Percentiles rank a stretch among this genome's conserved stretches.
Evolutionary conservation across 37 sponge, comb jelly and placozoan genomes (phyloP).

Genomic region (Hexactinellida sp.): DNA sequence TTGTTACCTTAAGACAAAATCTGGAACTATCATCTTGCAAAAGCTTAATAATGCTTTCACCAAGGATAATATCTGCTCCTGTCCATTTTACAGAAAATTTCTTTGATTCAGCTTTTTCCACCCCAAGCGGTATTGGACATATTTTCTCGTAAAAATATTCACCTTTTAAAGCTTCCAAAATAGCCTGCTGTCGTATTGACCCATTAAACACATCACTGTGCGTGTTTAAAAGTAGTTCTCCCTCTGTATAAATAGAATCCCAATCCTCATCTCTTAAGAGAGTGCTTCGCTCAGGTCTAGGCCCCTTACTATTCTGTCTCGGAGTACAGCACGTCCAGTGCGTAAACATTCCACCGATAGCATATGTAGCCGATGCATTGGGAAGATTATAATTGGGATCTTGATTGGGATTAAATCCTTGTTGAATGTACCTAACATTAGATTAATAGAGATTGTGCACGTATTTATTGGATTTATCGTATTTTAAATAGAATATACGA

Average conservation of each 20-base stretch:
- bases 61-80: slow-evolving; percentile 26
- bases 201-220: slow-evolving; percentile 25
- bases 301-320: slow-evolving; percentile 9
- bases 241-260: slow-evolving; percentile 24
- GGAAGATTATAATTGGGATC: slow-evolving; percentile 22
- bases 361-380: slow-evolving; percentile 29
- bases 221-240: slow-evolving; percentile 21
- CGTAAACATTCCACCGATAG: slow-evolving; percentile 38
- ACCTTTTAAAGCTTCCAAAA: slow-evolving; percentile 5
- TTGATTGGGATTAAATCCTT: slow-evolving; percentile 29
- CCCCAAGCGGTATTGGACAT: slow-evolving; percentile 19
- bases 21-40: neutral
- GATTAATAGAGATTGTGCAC: neutral
- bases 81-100: slow-evolving; percentile 22
- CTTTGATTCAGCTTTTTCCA: neutral
- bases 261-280: slow-evolving; percentile 7
- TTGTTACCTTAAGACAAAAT: neutral
- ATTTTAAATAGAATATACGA: too few species aligned
- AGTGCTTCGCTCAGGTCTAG: slow-evolving; percentile 7
- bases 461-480: too few species aligned
- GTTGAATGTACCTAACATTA: slow-evolving; percentile 22
- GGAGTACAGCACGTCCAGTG: slow-evolving; percentile 30
- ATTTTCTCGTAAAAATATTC: slow-evolving; percentile 19
- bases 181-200: slow-evolving; percentile 26
- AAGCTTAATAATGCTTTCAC: slow-evolving; percentile 24